These are phyloP conservation scores for Chaenocephalus aceratus DNA, from an alignment of 2,113 vertebrate species.

Conservation along the genomic window DNA sequence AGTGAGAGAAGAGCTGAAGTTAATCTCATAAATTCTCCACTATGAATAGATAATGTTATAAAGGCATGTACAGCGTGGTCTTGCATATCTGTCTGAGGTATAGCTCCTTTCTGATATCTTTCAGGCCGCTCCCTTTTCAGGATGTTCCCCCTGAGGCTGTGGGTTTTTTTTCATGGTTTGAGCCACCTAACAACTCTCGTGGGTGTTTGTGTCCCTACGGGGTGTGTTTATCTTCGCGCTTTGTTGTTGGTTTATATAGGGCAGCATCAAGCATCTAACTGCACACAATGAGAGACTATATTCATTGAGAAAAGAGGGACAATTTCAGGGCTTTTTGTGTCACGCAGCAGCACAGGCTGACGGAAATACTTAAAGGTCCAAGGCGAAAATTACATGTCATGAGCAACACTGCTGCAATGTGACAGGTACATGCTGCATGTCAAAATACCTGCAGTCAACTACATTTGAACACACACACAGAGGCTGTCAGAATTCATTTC, in stretches of 20 bases:
- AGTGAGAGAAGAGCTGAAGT: not conserved
- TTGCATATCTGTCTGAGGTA: not conserved
- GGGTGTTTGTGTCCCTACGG: not conserved
- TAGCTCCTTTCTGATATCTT: not conserved
- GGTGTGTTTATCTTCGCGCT: conserved; percentile 25
- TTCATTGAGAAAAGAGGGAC: not conserved
- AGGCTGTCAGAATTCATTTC: conserved; percentile 11
- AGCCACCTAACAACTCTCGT: conserved; percentile 3
- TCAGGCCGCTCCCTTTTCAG: conserved; percentile 1
- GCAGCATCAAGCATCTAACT: conserved; percentile 14
- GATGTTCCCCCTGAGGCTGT: not conserved
- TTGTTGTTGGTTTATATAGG: conserved; percentile 28
- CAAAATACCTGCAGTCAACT: conserved; percentile 17
- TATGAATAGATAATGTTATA: not conserved
- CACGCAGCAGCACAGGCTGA: not conserved
- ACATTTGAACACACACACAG: conserved; percentile 22
- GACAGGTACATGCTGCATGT: conserved; percentile 8
- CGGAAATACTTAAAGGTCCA: not conserved
- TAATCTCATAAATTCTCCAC: conserved; percentile 10
- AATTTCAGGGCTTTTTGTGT: not conserved
- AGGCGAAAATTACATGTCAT: conserved; percentile 25
- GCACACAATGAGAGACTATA: not conserved
- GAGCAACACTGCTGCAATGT: conserved; percentile 5
- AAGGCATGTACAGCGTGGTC: not conserved
- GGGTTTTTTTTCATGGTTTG: conserved; percentile 33